phyloP scores from a whole-genome alignment of 1,140 invertebrate species.

The Nasonia vitripennis region DNA sequence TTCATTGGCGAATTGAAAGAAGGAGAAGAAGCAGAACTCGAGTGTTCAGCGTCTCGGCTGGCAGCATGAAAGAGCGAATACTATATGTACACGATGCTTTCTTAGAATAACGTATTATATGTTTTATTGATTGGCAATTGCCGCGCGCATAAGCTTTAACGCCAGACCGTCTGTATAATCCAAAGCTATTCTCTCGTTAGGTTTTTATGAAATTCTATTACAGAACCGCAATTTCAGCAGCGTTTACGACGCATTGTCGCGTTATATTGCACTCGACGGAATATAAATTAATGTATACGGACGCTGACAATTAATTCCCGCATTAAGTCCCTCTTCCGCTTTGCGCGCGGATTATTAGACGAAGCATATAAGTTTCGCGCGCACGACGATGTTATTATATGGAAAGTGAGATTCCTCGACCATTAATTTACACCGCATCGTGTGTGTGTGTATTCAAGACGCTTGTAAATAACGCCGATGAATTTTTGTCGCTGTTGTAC shows the following conservation, averaged over 20 bases:
- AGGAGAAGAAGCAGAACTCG: not conserved
- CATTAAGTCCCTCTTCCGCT: slow-evolving; percentile 12
- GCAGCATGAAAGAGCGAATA: no score
- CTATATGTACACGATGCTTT: no score
- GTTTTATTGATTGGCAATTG: no score
- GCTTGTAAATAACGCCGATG: not conserved
- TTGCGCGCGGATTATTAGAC: not conserved
- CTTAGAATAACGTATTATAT: no score
- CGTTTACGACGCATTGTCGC: slow-evolving; percentile 40
- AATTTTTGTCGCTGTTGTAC: not conserved
- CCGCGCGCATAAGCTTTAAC: not conserved
- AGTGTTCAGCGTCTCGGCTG: not conserved
- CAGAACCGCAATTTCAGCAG: slow-evolving; percentile 20
- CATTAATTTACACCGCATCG: not conserved
- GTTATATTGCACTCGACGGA: slow-evolving; percentile 10
- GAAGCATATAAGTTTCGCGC: not conserved
- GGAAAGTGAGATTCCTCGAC: slow-evolving; percentile 5
- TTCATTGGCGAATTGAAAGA: not conserved
- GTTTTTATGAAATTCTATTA: slow-evolving; percentile 28
- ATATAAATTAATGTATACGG: slow-evolving; percentile 25
- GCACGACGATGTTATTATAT: slow-evolving; percentile 1
- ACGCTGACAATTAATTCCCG: slow-evolving; percentile 42
- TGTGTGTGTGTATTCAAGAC: not conserved
- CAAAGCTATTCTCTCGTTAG: slow-evolving; percentile 5
- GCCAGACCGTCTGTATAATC: not conserved